Evolutionary conservation across 2,113 vertebrate species (phyloP).

Genomic region (Cygnus buccinator): DNA sequence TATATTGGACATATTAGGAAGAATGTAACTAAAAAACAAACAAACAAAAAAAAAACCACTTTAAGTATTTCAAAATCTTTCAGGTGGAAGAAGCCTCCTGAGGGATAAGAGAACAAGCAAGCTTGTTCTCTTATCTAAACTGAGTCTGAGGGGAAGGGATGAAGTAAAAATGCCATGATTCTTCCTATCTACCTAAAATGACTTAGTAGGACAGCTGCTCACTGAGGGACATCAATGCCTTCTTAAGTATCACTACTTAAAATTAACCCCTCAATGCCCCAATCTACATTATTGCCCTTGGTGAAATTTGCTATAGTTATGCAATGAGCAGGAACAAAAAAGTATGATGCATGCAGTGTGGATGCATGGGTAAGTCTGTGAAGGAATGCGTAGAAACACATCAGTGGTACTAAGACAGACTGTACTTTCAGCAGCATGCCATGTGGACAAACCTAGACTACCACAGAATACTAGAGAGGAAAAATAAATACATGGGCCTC

Average conservation of each 20-base stretch:
- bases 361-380: not conserved
- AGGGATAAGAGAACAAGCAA: not conserved
- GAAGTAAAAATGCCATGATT: not conserved
- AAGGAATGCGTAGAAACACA: not conserved
- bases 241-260: not conserved
- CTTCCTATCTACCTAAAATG: not conserved
- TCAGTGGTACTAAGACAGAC: accelerated
- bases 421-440: not conserved
- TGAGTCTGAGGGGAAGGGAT: not conserved
- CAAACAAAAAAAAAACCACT: not conserved
- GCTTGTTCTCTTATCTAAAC: not conserved
- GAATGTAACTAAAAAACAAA: not conserved
- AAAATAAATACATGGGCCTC: not conserved
- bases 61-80: not conserved
- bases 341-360: accelerated
- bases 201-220: not conserved
- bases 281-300: not conserved
- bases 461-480: not conserved
- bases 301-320: not conserved
- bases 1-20: not conserved
- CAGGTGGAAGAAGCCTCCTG: not conserved
- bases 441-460: not conserved
- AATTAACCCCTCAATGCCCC: not conserved
- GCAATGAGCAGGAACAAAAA: not conserved
- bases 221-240: not conserved